Percentiles rank a stretch among this genome's conserved stretches.
Evolutionary conservation across 2,113 vertebrate genomes (phyloP).

Genomic region (Pygoscelis adeliae): DNA sequence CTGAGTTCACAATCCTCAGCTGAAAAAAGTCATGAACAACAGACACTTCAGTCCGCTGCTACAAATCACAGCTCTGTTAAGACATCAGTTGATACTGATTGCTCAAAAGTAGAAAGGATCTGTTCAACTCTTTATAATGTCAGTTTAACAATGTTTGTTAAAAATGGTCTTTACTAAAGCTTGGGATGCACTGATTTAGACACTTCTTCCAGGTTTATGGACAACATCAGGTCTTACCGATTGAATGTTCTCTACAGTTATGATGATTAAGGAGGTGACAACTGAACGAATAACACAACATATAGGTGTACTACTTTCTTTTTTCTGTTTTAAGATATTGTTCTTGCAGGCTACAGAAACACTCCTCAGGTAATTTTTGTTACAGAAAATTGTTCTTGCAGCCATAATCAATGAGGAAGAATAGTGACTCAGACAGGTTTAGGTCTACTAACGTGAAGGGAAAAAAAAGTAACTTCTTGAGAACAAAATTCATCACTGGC

Average conservation of each 20-base stretch:
- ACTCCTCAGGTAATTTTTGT: neutral
- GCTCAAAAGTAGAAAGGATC: constrained; percentile 39
- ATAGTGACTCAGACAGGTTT: neutral
- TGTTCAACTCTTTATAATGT: constrained; percentile 21
- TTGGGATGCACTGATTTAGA: neutral
- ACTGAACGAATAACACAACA: neutral
- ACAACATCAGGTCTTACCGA: constrained; percentile 25
- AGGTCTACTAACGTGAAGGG: neutral
- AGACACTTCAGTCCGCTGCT: neutral
- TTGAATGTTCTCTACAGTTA: neutral
- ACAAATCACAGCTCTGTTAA: constrained; percentile 16
- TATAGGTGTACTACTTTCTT: neutral
- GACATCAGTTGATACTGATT: neutral
- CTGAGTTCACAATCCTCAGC: neutral
- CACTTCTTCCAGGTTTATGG: constrained; percentile 25
- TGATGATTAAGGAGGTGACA: neutral
- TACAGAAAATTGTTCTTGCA: neutral
- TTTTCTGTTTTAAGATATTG: neutral
- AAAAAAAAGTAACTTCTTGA: neutral
- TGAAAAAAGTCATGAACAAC: constrained; percentile 2
- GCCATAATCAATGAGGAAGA: neutral
- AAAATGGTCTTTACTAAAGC: constrained; percentile 36
- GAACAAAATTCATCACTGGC: neutral
- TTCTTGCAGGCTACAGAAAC: neutral
- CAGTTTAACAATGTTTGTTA: constrained; percentile 37